Base-by-base conservation (phyloP, 2,113 vertebrate genomes). In the Lipotes vexillifer region DNA sequence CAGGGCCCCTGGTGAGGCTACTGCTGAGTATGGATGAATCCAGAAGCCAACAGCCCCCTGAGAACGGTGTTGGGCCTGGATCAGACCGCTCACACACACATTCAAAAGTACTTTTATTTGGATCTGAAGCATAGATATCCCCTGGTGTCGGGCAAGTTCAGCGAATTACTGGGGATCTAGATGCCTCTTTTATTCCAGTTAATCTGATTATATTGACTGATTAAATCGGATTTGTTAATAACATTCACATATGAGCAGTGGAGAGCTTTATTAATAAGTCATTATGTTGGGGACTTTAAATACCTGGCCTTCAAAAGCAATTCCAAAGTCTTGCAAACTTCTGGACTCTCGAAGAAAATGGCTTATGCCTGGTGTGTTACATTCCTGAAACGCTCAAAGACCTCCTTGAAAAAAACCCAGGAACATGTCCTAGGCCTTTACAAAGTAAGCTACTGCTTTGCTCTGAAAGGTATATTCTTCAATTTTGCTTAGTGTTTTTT, bases 141-240 rank as follows among this genome's bases (percentile, higher is more conserved):
- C 1, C 97, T 46, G 87, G 95, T 82, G 80, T 29, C 72, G 31
- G 88, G 49, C 0, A 3, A 98, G 75, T 0, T 97, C 97, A 25
- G 98, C 91, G 77, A 97, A 97, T 84, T 92, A 91, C 97, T 96
- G 93, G 98, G 95, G 95, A 97, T 96, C 90, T 90, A 96, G 96
- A 95, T 92, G 71, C 84, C 96, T 97, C 55, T 98, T 96, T 98
- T 97, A 97, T 97, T 96, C 97, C 59, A 86, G 88, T 75, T 97
- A 93, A 95, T 97, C 13, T 0, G 96, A 98, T 97, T 98, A 97
- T 96, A 46, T 66, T 84, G 89, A 84, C 97, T 96, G 96, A 91
- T 97, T 97, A 96, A 98, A 86, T 83, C 63, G 59, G 92, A 92
- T 93, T 98, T 97, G 94, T 96, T 96, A 97, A 94, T 95, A 94